Conservation (phyloP, 2,888 invertebrate genomes). For the Argynnis bischoffii region DNA sequence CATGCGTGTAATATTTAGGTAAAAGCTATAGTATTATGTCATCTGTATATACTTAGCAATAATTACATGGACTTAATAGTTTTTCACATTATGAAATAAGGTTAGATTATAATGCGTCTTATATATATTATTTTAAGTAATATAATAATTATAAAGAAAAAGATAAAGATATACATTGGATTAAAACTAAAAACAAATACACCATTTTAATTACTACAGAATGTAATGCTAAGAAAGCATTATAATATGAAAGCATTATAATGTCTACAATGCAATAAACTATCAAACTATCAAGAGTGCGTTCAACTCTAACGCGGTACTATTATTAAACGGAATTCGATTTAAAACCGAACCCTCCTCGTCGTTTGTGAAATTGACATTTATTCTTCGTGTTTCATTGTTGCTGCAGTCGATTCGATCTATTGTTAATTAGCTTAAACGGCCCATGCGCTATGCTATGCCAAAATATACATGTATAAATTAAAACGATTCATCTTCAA, state of each 20-base stretch:
- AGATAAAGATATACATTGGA: background rate
- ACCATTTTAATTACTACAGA: slow-evolving; percentile 12
- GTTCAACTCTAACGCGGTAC: slow-evolving; percentile 78
- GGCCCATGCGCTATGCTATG: slow-evolving; percentile 70
- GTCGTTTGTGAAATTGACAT: slow-evolving; percentile 82
- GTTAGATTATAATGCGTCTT: too few relatives aligned
- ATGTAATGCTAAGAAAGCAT: slow-evolving; percentile 34
- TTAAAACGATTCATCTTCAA: slow-evolving; percentile 1
- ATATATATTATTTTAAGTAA: too few relatives aligned
- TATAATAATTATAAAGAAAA: background rate
- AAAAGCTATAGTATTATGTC: background rate
- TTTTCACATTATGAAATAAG: too few relatives aligned
- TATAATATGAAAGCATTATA: slow-evolving; percentile 47
- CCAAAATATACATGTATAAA: slow-evolving; percentile 42
- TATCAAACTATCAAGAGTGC: slow-evolving; percentile 76
- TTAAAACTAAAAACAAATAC: background rate
- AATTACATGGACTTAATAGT: background rate
- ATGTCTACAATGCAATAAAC: slow-evolving; percentile 62
- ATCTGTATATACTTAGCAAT: too few relatives aligned
- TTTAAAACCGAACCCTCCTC: slow-evolving; percentile 80
- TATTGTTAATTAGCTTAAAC: slow-evolving; percentile 82
- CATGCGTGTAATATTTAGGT: background rate
- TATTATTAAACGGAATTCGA: slow-evolving; percentile 82
- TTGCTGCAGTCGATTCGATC: slow-evolving; percentile 78
- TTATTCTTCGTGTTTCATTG: slow-evolving; percentile 83